phyloP scores from a whole-genome alignment of 2,113 vertebrate species.

The Butorides virescens region DNA sequence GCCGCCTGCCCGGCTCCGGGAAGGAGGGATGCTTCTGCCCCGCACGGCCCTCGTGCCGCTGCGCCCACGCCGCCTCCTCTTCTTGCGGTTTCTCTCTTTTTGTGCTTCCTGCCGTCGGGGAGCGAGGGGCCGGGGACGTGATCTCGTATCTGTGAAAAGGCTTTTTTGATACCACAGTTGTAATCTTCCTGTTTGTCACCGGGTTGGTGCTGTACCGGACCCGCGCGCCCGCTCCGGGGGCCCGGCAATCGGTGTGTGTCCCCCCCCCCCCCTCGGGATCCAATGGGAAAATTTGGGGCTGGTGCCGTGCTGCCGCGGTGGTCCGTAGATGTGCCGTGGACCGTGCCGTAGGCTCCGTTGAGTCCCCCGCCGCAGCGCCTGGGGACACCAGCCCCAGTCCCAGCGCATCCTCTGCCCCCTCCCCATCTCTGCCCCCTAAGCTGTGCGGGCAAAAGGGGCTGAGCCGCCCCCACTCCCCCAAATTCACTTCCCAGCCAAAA shows the following conservation, averaged over 20 bases:
- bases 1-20: neutral
- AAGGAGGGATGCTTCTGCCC: neutral
- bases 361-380: rapidly evolving
- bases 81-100: slow-evolving; percentile 35
- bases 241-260: rapidly evolving
- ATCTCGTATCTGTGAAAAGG: neutral
- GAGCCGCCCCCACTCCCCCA: neutral
- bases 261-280: neutral
- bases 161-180: neutral
- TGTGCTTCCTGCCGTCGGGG: slow-evolving; percentile 9
- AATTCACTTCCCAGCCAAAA: rapidly evolving
- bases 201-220: neutral
- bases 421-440: too few species aligned
- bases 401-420: neutral
- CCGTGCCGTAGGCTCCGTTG: rapidly evolving
- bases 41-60: rapidly evolving
- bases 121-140: neutral
- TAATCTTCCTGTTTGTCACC: slow-evolving; percentile 58
- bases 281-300: neutral
- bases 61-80: neutral
- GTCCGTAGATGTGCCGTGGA: rapidly evolving
- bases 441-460: rapidly evolving
- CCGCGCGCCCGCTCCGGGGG: rapidly evolving
- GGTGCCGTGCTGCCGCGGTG: rapidly evolving
- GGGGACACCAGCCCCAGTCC: rapidly evolving